These are phyloP conservation scores for Emydoidea blandingii DNA, from an alignment of 2,797 vertebrate species.

Conservation along the genomic window DNA sequence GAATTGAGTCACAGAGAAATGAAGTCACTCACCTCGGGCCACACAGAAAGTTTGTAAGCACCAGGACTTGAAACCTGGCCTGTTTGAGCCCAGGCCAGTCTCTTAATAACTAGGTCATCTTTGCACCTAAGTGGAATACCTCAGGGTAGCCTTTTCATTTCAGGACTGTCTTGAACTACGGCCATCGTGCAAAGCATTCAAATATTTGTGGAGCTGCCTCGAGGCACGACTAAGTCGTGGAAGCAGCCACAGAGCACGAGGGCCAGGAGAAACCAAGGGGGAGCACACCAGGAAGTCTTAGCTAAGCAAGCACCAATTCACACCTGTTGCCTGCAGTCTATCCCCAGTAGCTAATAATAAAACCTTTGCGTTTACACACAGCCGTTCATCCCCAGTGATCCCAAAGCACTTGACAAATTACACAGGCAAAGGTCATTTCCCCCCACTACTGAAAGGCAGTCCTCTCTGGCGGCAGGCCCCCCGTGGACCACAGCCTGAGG, in stretches of 20 bases:
- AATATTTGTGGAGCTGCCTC: background rate
- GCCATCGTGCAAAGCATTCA: background rate
- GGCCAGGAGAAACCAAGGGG: conserved; percentile 4
- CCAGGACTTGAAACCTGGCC: background rate
- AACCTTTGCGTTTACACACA: background rate
- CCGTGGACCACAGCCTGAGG: background rate
- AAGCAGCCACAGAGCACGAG: background rate
- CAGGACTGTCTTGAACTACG: background rate
- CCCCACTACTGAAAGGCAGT: conserved; percentile 10
- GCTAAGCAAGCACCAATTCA: conserved; percentile 22
- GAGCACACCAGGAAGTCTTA: conserved; percentile 36
- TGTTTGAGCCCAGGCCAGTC: fast-evolving
- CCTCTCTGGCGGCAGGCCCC: background rate
- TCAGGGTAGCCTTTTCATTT: background rate
- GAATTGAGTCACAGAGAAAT: background rate
- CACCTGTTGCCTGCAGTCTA: conserved; percentile 66
- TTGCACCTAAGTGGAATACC: background rate
- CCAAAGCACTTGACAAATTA: conserved; percentile 29
- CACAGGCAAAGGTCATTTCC: conserved; percentile 46
- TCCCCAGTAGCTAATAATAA: conserved; percentile 59
- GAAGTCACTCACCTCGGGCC: fast-evolving
- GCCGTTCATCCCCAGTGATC: conserved; percentile 61
- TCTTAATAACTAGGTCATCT: fast-evolving
- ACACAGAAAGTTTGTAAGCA: background rate
- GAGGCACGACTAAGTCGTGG: background rate